phyloP scores from a whole-genome alignment of 2,113 vertebrate genomes.

The Gobius niger region DNA sequence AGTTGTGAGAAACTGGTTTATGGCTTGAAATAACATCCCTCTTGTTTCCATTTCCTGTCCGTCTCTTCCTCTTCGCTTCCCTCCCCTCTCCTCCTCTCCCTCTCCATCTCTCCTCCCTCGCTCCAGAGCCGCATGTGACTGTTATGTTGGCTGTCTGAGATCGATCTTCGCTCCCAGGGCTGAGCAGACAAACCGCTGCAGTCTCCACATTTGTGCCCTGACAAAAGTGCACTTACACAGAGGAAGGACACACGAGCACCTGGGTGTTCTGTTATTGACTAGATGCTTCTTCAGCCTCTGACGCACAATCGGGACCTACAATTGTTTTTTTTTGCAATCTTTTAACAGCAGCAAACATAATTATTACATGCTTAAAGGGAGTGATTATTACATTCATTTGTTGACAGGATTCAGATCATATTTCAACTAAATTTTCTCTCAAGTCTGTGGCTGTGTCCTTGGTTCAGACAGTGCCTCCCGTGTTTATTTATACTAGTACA shows the following conservation, averaged over 20 bases:
- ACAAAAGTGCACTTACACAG: constrained; percentile 7
- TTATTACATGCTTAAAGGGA: too few relatives aligned
- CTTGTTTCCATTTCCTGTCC: constrained; percentile 33
- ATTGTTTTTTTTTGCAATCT: neutral
- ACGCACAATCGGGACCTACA: neutral
- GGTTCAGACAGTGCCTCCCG: too few relatives aligned
- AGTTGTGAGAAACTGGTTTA: constrained; percentile 40
- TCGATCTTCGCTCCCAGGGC: constrained; percentile 35
- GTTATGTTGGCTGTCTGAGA: constrained; percentile 42
- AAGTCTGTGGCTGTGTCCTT: too few relatives aligned
- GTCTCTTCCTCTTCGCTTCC: constrained; percentile 6
- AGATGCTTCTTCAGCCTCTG: neutral
- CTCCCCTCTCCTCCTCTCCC: constrained; percentile 33
- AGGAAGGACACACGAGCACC: constrained; percentile 10
- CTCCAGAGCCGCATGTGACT: constrained; percentile 10
- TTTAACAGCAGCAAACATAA: neutral
- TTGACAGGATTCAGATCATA: too few relatives aligned
- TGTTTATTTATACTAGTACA: too few relatives aligned
- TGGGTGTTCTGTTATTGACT: constrained; percentile 13
- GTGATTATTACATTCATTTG: too few relatives aligned
- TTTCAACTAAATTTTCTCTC: too few relatives aligned
- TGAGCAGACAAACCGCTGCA: constrained; percentile 27
- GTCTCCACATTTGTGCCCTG: neutral
- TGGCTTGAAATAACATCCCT: constrained; percentile 40
- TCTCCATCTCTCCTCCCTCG: constrained; percentile 6